Evolutionary conservation across 1,140 invertebrate species (phyloP).

Genomic region (Delia radicum): DNA sequence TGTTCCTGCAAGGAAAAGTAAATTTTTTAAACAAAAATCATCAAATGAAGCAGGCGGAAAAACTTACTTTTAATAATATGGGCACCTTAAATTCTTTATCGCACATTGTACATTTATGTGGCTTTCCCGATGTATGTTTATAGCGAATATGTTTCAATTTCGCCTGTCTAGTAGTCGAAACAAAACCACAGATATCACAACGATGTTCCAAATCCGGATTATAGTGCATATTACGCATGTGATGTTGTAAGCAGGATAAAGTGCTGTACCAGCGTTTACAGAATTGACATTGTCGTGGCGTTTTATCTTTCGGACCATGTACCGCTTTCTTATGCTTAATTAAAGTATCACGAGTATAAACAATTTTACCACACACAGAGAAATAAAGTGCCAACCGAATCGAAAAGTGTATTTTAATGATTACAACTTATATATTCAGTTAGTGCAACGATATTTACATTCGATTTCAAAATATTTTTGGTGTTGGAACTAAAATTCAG

Average conservation of each 20-base stretch:
- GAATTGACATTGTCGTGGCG: background rate
- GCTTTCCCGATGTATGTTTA: slow-evolving; percentile 39
- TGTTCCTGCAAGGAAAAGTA: slow-evolving; percentile 41
- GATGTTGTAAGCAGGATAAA: background rate
- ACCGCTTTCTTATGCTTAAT: background rate
- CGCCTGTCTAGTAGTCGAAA: slow-evolving; percentile 43
- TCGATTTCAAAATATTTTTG: too few species aligned
- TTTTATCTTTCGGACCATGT: background rate
- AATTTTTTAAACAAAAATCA: background rate
- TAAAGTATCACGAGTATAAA: background rate
- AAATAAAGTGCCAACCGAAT: too few species aligned
- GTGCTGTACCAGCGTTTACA: background rate
- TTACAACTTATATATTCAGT: too few species aligned
- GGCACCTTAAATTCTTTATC: slow-evolving; percentile 48
- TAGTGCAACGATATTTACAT: too few species aligned
- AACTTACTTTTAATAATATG: slow-evolving; percentile 36
- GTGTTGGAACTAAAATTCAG: too few species aligned
- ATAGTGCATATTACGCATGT: background rate
- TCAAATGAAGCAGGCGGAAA: background rate
- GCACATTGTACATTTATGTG: slow-evolving; percentile 43
- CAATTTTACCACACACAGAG: background rate
- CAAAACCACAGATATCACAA: slow-evolving; percentile 16
- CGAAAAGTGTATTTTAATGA: too few species aligned
- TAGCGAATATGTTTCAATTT: slow-evolving; percentile 45
- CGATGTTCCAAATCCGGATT: background rate